phyloP scores from a whole-genome alignment of 1,140 invertebrate species.

The Lethrus apterus region DNA sequence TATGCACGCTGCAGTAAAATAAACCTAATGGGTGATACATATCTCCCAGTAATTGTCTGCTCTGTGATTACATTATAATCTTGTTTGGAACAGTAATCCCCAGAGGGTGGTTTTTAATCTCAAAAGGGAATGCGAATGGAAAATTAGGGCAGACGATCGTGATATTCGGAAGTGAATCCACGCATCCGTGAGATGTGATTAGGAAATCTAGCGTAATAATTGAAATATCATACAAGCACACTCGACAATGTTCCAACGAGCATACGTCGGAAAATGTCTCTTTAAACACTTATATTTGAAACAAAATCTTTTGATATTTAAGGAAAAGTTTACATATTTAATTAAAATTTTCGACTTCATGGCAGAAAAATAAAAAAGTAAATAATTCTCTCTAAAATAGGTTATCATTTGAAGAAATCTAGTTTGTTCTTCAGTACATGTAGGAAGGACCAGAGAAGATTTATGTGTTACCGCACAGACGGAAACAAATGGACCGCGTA shows the following conservation, averaged over 20 bases:
- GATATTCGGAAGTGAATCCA: slow-evolving; percentile 9
- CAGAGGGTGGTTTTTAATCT: slow-evolving; percentile 13
- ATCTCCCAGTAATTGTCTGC: slow-evolving; percentile 9
- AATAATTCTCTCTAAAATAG: too few relatives aligned
- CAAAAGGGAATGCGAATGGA: slow-evolving; percentile 8
- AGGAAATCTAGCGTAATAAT: slow-evolving; percentile 12
- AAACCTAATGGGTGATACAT: slow-evolving; percentile 5
- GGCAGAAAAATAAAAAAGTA: too few relatives aligned
- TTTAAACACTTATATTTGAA: too few relatives aligned
- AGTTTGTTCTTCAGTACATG: too few relatives aligned
- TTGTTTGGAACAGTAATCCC: slow-evolving; percentile 19
- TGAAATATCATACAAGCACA: slow-evolving; percentile 14
- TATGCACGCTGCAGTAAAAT: too few relatives aligned
- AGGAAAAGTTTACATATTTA: too few relatives aligned
- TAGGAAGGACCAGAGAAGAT: too few relatives aligned
- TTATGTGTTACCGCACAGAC: slow-evolving; percentile 36
- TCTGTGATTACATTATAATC: slow-evolving; percentile 19
- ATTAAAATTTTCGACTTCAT: too few relatives aligned
- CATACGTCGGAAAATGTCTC: too few relatives aligned
- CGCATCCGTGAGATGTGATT: slow-evolving; percentile 16
- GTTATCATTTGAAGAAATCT: too few relatives aligned
- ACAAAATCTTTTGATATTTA: too few relatives aligned
- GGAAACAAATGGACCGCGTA: slow-evolving; percentile 39
- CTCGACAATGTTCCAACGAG: too few relatives aligned
- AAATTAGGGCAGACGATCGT: slow-evolving; percentile 9